Percentiles rank a stretch among this genome's conserved stretches.
These are phyloP conservation scores for Melinaea menophilus DNA, from an alignment of 2,888 invertebrate species.

Conservation along the genomic window DNA sequence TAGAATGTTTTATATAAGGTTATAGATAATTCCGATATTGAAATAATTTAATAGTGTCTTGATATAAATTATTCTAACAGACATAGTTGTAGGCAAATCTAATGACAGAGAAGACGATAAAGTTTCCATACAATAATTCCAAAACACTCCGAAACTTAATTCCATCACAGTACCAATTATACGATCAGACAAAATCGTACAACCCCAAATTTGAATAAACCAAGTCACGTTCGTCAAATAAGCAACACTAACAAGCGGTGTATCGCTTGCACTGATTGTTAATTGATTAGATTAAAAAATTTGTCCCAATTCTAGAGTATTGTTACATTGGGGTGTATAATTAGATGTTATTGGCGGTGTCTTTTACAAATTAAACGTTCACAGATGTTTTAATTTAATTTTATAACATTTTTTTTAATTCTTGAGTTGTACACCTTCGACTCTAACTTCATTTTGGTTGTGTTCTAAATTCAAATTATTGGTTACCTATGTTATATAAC, in stretches of 20 bases:
- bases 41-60: no score
- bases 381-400: conserved; percentile 42
- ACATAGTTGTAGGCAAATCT: not conserved
- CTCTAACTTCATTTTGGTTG: no score
- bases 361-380: conserved; percentile 69
- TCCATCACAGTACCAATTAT: conserved; percentile 59
- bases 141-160: conserved; percentile 18
- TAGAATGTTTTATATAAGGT: no score
- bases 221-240: conserved; percentile 75
- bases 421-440: no score
- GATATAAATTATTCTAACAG: no score
- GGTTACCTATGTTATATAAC: no score
- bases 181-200: conserved; percentile 62
- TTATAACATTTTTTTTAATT: not conserved
- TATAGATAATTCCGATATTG: no score
- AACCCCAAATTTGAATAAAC: conserved; percentile 70
- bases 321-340: conserved; percentile 66
- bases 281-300: conserved; percentile 78
- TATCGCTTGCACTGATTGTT: conserved; percentile 78
- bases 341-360: conserved; percentile 64
- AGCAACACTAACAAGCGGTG: conserved; percentile 75
- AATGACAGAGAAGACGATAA: not conserved
- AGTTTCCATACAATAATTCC: not conserved
- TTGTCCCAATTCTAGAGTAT: conserved; percentile 68
- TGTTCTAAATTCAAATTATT: no score